phyloP scores from a whole-genome alignment of 1,140 invertebrate species.

The Bombus breviceps region DNA sequence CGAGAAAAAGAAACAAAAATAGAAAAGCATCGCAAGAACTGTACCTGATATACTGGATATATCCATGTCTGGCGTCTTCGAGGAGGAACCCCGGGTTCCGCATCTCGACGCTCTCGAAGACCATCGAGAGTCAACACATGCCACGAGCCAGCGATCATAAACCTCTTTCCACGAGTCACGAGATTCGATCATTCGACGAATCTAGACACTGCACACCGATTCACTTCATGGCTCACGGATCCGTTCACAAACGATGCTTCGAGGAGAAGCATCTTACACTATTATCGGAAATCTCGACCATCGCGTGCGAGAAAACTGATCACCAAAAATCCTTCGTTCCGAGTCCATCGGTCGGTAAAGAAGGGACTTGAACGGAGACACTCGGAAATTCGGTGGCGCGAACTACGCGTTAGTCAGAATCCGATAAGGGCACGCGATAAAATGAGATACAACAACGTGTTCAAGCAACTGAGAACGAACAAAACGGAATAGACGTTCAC shows the following conservation, averaged over 20 bases:
- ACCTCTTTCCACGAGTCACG: conserved; percentile 24
- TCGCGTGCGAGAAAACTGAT: background rate
- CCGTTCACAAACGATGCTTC: background rate
- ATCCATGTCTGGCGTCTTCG: conserved; percentile 81
- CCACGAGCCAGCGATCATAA: conserved; percentile 23
- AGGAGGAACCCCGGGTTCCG: conserved; percentile 81
- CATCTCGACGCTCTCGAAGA: conserved; percentile 81
- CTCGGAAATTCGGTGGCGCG: background rate
- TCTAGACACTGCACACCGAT: conserved; percentile 9
- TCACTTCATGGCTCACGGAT: background rate
- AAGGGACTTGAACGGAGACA: background rate
- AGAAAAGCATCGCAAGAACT: background rate
- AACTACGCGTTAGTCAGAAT: background rate
- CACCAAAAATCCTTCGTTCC: background rate
- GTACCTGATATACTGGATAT: conserved; percentile 81
- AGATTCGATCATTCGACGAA: conserved; percentile 26
- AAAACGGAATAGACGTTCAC: background rate
- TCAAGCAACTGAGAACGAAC: background rate
- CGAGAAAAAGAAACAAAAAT: no score
- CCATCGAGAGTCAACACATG: conserved; percentile 73
- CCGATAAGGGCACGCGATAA: conserved; percentile 1
- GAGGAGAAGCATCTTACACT: conserved; percentile 17
- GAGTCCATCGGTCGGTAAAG: conserved; percentile 1
- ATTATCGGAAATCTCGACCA: background rate
- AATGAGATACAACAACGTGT: conserved; percentile 19